phyloP scores from a whole-genome alignment of 2,113 vertebrate genomes.

The Podiceps cristatus region DNA sequence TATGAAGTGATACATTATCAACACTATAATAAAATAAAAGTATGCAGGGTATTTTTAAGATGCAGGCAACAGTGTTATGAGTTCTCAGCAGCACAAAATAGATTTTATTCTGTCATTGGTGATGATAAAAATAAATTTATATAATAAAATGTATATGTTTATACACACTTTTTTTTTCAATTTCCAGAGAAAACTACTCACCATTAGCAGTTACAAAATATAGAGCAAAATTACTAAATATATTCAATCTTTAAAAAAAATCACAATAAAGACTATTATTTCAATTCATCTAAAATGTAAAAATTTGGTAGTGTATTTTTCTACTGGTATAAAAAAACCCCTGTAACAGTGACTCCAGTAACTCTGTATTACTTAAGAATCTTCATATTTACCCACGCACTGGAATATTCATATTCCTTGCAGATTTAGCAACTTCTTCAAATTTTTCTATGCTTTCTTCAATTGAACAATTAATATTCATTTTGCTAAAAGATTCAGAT shows the following conservation, averaged over 20 bases:
- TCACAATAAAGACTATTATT: neutral
- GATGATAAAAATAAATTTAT: neutral
- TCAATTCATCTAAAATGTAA: neutral
- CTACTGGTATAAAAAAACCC: neutral
- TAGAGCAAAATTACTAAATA: neutral
- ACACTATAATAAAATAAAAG: neutral
- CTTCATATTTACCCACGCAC: conserved; percentile 86
- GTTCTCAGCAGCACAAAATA: neutral
- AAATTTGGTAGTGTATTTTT: neutral
- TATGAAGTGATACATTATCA: neutral
- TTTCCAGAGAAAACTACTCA: neutral
- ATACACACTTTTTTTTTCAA: neutral
- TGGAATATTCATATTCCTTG: conserved; percentile 86
- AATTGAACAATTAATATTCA: conserved; percentile 94
- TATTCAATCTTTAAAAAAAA: neutral
- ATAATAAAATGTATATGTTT: neutral
- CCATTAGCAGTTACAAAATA: neutral
- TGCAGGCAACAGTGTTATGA: neutral
- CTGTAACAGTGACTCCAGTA: neutral
- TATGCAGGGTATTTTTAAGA: neutral
- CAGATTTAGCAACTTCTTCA: conserved; percentile 84
- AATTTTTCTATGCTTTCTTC: conserved; percentile 93
- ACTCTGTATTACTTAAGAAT: neutral
- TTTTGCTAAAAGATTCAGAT: conserved; percentile 91
- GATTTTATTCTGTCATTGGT: neutral